Percentiles rank a stretch among this genome's conserved stretches.
Conservation (phyloP, 2,797 vertebrate species). For the Ctenopoma kingsleyae region DNA sequence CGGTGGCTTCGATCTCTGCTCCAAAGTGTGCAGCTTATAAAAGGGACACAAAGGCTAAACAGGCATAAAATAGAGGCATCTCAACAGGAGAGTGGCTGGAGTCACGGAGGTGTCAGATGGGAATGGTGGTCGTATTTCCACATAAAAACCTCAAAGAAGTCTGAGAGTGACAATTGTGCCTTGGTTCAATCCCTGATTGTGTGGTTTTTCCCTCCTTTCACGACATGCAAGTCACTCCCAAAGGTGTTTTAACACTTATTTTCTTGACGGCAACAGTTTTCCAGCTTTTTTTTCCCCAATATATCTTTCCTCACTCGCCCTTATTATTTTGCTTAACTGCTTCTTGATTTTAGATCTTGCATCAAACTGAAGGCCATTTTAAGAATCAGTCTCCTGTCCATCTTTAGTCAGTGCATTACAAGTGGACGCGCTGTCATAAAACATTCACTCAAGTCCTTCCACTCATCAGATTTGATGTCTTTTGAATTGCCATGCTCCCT, state of each 20-base stretch:
- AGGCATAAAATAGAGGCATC: constrained; percentile 62
- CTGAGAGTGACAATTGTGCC: neutral
- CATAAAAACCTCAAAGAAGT: constrained; percentile 22
- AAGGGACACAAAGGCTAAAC: constrained; percentile 66
- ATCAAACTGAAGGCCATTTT: neutral
- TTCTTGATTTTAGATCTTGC: neutral
- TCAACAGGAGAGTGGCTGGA: constrained; percentile 29
- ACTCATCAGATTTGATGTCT: neutral
- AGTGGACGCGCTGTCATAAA: neutral
- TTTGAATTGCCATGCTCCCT: neutral
- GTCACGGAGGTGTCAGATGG: constrained; percentile 40
- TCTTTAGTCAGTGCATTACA: neutral
- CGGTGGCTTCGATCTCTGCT: constrained; percentile 58
- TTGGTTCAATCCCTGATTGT: neutral
- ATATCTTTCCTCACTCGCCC: neutral
- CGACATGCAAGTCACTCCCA: neutral
- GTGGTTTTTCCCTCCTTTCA: neutral
- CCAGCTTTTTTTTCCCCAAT: neutral
- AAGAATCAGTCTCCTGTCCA: neutral
- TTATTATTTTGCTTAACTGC: neutral
- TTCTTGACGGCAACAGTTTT: neutral
- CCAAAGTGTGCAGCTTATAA: constrained; percentile 68
- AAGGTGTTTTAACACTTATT: no score
- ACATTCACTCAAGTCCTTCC: constrained; percentile 7
- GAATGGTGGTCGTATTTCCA: constrained; percentile 34